Evolutionary conservation across 2,113 vertebrate species (phyloP).

Genomic region (human): GRCh38 chr1:7106001-7106500

Average conservation of each 20-base stretch:
- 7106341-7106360: not conserved
- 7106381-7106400: fast-evolving
- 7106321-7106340: not conserved
- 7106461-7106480: not conserved
- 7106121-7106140: not conserved
- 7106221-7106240: not conserved
- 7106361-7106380: too few species aligned
- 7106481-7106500: not conserved
- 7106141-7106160: not conserved
- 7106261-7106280: not conserved
- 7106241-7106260: not conserved
- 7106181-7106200: not conserved
- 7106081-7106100: not conserved
- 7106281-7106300: too few species aligned
- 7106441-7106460: not conserved
- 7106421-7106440: not conserved
- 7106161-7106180: not conserved
- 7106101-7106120: not conserved
- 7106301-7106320: not conserved
- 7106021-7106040: not conserved
- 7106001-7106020: not conserved
- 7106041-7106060: not conserved
- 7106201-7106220: not conserved
- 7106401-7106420: not conserved
- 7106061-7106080: not conserved